Percentiles rank a stretch among this genome's conserved stretches.
phyloP scores from a whole-genome alignment of 2,113 vertebrate genomes.

The Odobenus rosmarus region DNA sequence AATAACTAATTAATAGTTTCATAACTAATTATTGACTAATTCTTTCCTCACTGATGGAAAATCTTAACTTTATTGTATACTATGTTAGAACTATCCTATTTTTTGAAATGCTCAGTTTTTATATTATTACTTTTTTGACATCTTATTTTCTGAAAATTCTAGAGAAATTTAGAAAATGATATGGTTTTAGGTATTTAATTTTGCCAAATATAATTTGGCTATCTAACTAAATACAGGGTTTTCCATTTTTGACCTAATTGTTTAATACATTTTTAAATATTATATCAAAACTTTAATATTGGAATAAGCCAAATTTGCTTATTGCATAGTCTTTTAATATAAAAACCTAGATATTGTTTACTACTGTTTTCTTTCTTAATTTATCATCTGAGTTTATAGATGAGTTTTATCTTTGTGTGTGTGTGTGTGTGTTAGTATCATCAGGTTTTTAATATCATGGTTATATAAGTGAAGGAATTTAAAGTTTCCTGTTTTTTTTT shows the following conservation, averaged over 20 bases:
- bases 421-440: not conserved
- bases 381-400: not conserved
- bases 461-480: not conserved
- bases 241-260: not conserved
- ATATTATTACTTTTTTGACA: not conserved
- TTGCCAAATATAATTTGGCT: not conserved
- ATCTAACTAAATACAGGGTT: not conserved
- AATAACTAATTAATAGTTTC: not conserved
- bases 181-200: not conserved
- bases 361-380: not conserved
- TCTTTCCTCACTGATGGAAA: not conserved
- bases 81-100: not conserved
- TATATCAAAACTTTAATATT: not conserved
- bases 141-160: not conserved
- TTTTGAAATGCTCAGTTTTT: not conserved
- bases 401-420: not conserved
- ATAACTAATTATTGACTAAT: not conserved
- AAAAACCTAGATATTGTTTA: not conserved
- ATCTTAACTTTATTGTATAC: not conserved
- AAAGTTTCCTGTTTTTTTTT: not conserved
- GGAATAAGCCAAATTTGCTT: not conserved
- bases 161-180: conserved; percentile 21
- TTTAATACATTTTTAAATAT: not conserved
- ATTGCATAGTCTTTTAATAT: not conserved
- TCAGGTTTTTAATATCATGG: not conserved